These are phyloP conservation scores for Chlorops oryzae DNA, from an alignment of 1,140 invertebrate species.

Conservation along the genomic window DNA sequence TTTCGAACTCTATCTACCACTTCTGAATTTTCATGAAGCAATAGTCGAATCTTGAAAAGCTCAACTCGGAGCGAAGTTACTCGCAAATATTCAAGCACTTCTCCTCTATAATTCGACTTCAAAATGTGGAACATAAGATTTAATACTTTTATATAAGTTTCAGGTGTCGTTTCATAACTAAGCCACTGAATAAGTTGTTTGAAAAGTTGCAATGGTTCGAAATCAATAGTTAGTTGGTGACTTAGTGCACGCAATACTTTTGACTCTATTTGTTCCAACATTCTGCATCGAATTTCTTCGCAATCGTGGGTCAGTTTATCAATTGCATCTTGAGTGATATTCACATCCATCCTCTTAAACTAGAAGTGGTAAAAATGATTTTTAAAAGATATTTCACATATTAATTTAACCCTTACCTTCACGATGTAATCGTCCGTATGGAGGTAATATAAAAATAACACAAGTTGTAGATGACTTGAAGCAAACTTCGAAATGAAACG, in stretches of 20 bases:
- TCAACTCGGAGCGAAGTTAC: too few species aligned
- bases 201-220: conserved; percentile 28
- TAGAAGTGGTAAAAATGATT: too few species aligned
- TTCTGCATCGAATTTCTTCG: conserved; percentile 37
- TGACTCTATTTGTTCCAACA: conserved; percentile 31
- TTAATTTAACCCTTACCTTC: too few species aligned
- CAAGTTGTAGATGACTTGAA: too few species aligned
- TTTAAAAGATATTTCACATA: too few species aligned
- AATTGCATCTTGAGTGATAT: too few species aligned
- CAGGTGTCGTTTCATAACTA: conserved; percentile 17
- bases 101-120: conserved; percentile 21
- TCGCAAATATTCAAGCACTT: conserved; percentile 22
- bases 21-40: background rate
- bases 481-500: too few species aligned
- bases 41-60: background rate
- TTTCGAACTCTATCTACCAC: conserved; percentile 5
- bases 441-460: too few species aligned
- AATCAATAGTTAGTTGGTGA: conserved; percentile 19
- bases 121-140: conserved; percentile 29
- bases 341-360: too few species aligned
- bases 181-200: conserved; percentile 45
- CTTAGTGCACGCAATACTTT: conserved; percentile 25
- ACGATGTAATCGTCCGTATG: too few species aligned
- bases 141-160: conserved; percentile 26
- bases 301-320: conserved; percentile 33